Evolutionary conservation across 2,797 vertebrate genomes (phyloP).

Genomic region (Xenentodon cancila): DNA sequence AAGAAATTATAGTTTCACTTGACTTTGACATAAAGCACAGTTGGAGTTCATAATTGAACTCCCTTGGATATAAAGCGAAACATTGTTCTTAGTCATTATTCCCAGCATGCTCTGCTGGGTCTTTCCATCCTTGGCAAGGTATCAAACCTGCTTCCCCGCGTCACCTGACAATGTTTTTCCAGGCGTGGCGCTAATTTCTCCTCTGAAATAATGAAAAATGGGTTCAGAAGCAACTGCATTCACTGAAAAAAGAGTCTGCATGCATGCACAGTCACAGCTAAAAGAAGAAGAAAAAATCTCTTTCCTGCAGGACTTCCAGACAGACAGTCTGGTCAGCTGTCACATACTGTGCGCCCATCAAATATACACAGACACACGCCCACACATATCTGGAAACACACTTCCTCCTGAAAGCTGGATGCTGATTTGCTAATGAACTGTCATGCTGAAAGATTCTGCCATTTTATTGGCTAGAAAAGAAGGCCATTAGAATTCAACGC

Average conservation of each 20-base stretch:
- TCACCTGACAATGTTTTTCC: constrained; percentile 35
- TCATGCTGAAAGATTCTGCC: constrained; percentile 69
- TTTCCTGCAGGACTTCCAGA: constrained; percentile 40
- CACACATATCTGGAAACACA: constrained; percentile 6
- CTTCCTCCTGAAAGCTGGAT: constrained; percentile 43
- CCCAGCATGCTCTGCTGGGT: constrained; percentile 54
- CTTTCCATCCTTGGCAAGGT: constrained; percentile 45
- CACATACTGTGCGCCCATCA: constrained; percentile 23
- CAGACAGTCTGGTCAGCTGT: constrained; percentile 20
- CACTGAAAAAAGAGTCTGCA: constrained; percentile 39
- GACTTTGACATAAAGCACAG: constrained; percentile 27
- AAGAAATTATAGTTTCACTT: background rate
- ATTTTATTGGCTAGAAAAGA: constrained; percentile 70
- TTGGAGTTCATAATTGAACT: constrained; percentile 43
- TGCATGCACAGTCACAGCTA: constrained; percentile 23
- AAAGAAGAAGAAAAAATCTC: constrained; percentile 6
- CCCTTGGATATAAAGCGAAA: constrained; percentile 32
- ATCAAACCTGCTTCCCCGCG: constrained; percentile 42
- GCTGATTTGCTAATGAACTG: constrained; percentile 69
- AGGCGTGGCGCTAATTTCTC: constrained; percentile 48
- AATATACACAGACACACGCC: background rate
- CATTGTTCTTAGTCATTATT: constrained; percentile 52
- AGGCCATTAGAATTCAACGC: constrained; percentile 60
- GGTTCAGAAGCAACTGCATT: constrained; percentile 37
- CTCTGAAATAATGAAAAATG: constrained; percentile 61